Base-by-base conservation (phyloP, 2,113 vertebrate genomes). In the Limanda limanda region DNA sequence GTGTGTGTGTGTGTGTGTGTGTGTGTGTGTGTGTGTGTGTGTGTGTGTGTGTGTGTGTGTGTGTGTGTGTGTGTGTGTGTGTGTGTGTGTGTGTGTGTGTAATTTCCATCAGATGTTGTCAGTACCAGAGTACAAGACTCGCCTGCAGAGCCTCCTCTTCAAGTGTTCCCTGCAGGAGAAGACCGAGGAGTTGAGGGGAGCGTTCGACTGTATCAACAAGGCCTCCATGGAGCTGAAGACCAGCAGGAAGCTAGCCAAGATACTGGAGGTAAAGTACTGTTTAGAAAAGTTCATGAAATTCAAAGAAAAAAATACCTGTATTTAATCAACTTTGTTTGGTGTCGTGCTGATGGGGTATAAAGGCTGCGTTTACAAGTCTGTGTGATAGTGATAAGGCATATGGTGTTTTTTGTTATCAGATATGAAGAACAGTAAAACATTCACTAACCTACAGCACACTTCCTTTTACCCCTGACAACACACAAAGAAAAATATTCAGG, bases 241-340 rank as follows among this genome's bases (percentile, higher is more conserved):
- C 79, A 99, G 98, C 96, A 97, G 95, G 93, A 99, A 97, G 77
- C 95, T 99, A n/a, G 98, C 98, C 5, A 99, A 99, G 89, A 99
- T 99, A 88, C 85, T 99, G 68, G 98, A 99, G 96, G 97, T 99
- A 87, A 9, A 13, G 13, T n/a, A 1, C 27, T 17, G 18, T 31
- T 57, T 2, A 25, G 27, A 40, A 13, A 56, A 27, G 2, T 27
- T 65, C 18, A 17, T 0, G 4, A 40, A 45, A 40, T 40, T 11
- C 2, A 42, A 12, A 42, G 11, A 42, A 13, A 13, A 1, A 37
- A 10, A 37, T 37, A 37, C 35, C 35, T 37, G 35, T 37, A 9
- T 37, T 12, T 3, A 42, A 13, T 11, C 12, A 11, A 42, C 40
- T 42, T 42, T 42, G 12, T 42, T 1, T 48, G 45, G 45, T 48